Evolutionary conservation across 1,140 invertebrate genomes (phyloP).

Genomic region (Brachionus manjavacas): DNA sequence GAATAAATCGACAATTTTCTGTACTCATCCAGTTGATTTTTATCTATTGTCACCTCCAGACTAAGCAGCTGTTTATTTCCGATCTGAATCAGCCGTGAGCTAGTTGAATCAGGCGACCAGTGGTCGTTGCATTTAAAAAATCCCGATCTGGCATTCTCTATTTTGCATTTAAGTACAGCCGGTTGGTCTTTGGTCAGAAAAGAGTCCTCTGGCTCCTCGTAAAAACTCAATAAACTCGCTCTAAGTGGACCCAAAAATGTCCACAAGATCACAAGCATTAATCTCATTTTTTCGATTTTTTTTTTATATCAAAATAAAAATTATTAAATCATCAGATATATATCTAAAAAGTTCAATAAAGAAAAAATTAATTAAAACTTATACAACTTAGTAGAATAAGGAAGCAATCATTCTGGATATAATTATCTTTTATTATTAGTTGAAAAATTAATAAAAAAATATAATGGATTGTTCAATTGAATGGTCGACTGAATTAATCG

Average conservation of each 20-base stretch:
- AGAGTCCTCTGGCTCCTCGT: slow-evolving; percentile 1
- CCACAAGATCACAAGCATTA: background rate
- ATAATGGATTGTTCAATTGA: background rate
- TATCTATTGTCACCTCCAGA: background rate
- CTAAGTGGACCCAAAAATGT: background rate
- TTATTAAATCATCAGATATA: slow-evolving; percentile 2
- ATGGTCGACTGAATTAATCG: background rate
- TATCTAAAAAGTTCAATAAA: background rate
- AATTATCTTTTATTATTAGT: background rate
- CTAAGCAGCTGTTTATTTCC: slow-evolving; percentile 5
- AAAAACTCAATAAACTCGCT: background rate
- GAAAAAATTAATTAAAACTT: background rate
- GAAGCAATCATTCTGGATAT: background rate
- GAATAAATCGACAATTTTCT: background rate
- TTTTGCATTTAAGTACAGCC: slow-evolving; percentile 31
- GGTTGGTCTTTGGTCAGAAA: background rate
- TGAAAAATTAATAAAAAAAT: background rate
- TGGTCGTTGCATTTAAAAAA: slow-evolving; percentile 38
- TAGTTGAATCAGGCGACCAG: background rate
- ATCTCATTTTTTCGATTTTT: background rate
- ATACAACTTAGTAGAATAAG: background rate
- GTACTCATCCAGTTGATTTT: background rate
- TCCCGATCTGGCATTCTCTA: slow-evolving; percentile 9
- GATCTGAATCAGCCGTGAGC: background rate
- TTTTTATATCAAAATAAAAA: background rate